A percentile compares a stretch with the other conserved stretches of the same genome.
Conservation (phyloP, 1,140 invertebrate species). For the Agrypnia vestita region DNA sequence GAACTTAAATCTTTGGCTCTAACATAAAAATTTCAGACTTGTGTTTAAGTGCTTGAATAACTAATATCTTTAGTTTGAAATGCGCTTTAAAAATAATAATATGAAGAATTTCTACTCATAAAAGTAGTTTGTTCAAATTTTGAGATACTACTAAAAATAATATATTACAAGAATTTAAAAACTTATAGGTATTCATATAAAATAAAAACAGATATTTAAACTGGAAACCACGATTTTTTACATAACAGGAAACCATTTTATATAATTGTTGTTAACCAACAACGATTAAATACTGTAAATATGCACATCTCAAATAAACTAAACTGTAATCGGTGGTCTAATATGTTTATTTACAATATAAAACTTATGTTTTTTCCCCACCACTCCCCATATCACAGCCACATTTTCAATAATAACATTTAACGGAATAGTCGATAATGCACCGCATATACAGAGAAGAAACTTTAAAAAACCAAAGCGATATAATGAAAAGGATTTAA, state of each 20-base stretch:
- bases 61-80: slow-evolving; percentile 2
- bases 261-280: not conserved
- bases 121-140: slow-evolving; percentile 23
- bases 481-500: slow-evolving; percentile 94
- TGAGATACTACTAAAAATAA: not conserved
- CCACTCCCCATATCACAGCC: slow-evolving; percentile 93
- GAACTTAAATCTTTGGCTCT: slow-evolving; percentile 49
- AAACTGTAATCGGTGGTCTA: slow-evolving; percentile 76
- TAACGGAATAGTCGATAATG: slow-evolving; percentile 91
- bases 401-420: slow-evolving; percentile 95
- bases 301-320: slow-evolving; percentile 48
- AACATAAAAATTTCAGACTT: slow-evolving; percentile 51
- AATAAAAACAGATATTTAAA: slow-evolving; percentile 9
- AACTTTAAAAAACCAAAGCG: slow-evolving; percentile 88
- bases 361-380: slow-evolving; percentile 95
- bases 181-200: slow-evolving; percentile 1
- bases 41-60: slow-evolving; percentile 39
- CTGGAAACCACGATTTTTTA: slow-evolving; percentile 17
- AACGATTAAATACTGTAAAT: not conserved
- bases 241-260: slow-evolving; percentile 26
- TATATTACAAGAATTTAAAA: not conserved
- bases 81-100: slow-evolving; percentile 18
- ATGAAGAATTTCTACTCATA: not conserved
- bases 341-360: slow-evolving; percentile 95
- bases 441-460: slow-evolving; percentile 85